Evolutionary conservation across 1,140 invertebrate species (phyloP), one percentile per base, ranked within the genome.

Genomic region (Musca domestica): DNA sequence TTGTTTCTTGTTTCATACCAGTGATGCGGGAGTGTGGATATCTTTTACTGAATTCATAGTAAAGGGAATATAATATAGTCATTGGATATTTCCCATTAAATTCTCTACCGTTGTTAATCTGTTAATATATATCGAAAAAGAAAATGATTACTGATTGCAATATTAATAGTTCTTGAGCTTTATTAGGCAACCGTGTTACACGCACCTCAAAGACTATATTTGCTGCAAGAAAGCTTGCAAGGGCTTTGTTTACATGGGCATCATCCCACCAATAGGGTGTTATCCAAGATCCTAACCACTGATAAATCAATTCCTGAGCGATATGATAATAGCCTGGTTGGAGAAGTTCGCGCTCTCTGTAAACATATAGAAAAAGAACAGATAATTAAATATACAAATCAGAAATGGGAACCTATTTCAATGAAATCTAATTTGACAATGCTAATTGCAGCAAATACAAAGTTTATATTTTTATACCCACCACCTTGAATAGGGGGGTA

Each of bases 71-170:
- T 0, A 91, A 79, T 20, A 89, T 86, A 0, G 89, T 91, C 85
- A 90, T 90, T 2, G 90, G 90, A 87, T 89, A 91, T 73, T 90
- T 90, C 56, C 88, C 89, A 73, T 89, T 88, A 77, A 89, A 86
- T 72, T 91, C 89, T 5, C 84, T 82, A 4, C 88, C 88, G 71
- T 87, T 85, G 67, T 86, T 83, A 46, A 91, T 86, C 89, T 91
- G 71, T 22, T 67, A 41, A 25, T 10, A 25, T 10, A 30, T 30
- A 30, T 4, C 27, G 27, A 30, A 30, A 30, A 30, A 30, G 3
- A 30, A 30, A 30, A 30, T 30, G 9, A 30, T n/a, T n/a, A n/a
- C 3, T 30, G 27, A 4, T 30, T 30, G 3, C 9, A 30, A 30
- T 9, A 30, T 3, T 30, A 30, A 46, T 0, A 12, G 9, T 46